Conservation (phyloP, 2,113 vertebrate genomes). For the Siniperca knerii region DNA sequence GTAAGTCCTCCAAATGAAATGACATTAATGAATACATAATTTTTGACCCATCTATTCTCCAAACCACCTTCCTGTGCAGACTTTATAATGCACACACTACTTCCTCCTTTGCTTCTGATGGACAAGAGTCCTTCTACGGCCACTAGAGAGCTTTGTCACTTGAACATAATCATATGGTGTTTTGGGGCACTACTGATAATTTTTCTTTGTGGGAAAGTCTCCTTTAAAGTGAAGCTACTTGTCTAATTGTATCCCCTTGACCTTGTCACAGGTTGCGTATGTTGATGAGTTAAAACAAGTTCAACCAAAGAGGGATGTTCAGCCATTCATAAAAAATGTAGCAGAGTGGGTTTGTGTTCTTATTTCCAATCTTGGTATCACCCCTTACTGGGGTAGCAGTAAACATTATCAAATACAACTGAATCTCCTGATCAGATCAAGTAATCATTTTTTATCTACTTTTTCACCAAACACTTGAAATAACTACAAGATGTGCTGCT, state of each 20-base stretch:
- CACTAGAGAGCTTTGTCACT: neutral
- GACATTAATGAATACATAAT: neutral
- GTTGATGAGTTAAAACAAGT: neutral
- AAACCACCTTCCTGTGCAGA: neutral
- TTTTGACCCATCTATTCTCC: neutral
- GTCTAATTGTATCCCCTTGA: neutral
- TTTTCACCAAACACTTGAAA: slow-evolving; percentile 23
- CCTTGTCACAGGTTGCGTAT: neutral
- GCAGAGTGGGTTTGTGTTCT: neutral
- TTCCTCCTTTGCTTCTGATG: neutral
- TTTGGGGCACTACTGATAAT: neutral
- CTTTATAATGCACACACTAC: neutral
- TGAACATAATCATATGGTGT: neutral
- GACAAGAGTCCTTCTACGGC: neutral
- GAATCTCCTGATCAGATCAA: neutral
- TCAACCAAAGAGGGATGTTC: neutral
- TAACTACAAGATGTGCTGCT: slow-evolving; percentile 25
- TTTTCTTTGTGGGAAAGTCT: too few relatives aligned
- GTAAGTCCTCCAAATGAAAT: neutral
- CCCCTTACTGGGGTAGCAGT: neutral
- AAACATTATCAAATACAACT: neutral
- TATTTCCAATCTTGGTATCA: neutral
- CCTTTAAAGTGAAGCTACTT: neutral
- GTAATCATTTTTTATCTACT: neutral
- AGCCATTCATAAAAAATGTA: neutral